A percentile compares a stretch with the other conserved stretches of the same genome.
These are phyloP conservation scores for Colossoma macropomum DNA, from an alignment of 2,113 vertebrate genomes.

Conservation along the genomic window DNA sequence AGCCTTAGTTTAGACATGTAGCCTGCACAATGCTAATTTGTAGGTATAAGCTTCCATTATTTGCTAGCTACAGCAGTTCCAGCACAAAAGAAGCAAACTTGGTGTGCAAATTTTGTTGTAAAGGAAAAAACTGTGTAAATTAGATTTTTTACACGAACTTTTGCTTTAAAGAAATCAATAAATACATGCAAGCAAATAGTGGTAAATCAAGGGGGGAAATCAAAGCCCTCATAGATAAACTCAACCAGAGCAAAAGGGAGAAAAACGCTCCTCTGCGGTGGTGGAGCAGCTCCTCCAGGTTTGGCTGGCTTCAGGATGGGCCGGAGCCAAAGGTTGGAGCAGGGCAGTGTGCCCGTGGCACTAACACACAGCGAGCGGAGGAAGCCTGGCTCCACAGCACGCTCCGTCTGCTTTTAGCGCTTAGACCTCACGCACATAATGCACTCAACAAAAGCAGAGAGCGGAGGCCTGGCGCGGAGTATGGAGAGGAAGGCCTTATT, in stretches of 20 bases:
- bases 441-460: constrained; percentile 42
- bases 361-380: constrained; percentile 33
- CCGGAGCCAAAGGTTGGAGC: constrained; percentile 37
- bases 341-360: constrained; percentile 30
- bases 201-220: neutral
- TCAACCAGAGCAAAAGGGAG: neutral
- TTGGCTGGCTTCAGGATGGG: constrained; percentile 41
- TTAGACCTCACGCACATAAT: constrained; percentile 46
- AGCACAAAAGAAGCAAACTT: too few species aligned
- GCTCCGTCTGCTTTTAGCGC: constrained; percentile 52
- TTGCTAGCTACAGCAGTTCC: too few species aligned
- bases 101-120: too few species aligned
- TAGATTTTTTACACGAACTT: neutral
- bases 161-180: too few species aligned
- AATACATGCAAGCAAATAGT: too few species aligned
- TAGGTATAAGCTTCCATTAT: too few species aligned
- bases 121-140: too few species aligned
- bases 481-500: constrained; percentile 45
- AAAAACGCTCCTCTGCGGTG: neutral
- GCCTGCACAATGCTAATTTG: too few species aligned
- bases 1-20: too few species aligned
- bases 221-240: neutral
- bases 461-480: constrained; percentile 18
- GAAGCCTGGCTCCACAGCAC: constrained; percentile 47
- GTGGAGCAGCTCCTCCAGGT: constrained; percentile 8